Percentiles rank a stretch among this genome's conserved stretches.
Evolutionary conservation across 2,113 vertebrate species (phyloP).

Genomic region (Phaethon lepturus): DNA sequence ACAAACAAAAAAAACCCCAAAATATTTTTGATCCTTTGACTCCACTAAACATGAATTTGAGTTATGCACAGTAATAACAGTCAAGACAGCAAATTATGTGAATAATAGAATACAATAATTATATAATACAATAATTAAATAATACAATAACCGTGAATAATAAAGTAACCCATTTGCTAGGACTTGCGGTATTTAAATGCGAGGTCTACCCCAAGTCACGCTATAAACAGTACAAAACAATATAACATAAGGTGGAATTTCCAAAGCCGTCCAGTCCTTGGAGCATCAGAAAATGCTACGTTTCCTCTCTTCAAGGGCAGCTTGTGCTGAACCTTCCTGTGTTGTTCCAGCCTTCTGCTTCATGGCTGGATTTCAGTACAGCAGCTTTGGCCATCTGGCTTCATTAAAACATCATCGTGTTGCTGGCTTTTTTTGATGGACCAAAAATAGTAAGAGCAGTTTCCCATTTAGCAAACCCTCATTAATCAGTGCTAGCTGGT

Average conservation of each 20-base stretch:
- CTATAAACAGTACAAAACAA: background rate
- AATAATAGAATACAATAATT: too few species aligned
- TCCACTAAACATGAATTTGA: background rate
- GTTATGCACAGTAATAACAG: background rate
- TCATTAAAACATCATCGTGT: background rate
- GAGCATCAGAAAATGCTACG: background rate
- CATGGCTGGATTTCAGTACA: background rate
- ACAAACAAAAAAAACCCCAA: background rate
- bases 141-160: background rate
- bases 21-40: background rate
- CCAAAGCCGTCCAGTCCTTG: background rate
- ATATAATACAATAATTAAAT: too few species aligned
- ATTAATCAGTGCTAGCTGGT: background rate
- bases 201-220: background rate
- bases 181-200: background rate
- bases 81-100: background rate
- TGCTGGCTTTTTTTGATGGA: background rate
- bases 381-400: constrained; percentile 41
- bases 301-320: background rate
- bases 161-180: background rate
- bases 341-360: background rate
- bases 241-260: background rate
- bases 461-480: background rate
- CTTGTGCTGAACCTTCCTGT: background rate
- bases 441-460: constrained; percentile 21